Base-by-base conservation (phyloP, 2,888 invertebrate genomes). In the Clepsis dumicolana region DNA sequence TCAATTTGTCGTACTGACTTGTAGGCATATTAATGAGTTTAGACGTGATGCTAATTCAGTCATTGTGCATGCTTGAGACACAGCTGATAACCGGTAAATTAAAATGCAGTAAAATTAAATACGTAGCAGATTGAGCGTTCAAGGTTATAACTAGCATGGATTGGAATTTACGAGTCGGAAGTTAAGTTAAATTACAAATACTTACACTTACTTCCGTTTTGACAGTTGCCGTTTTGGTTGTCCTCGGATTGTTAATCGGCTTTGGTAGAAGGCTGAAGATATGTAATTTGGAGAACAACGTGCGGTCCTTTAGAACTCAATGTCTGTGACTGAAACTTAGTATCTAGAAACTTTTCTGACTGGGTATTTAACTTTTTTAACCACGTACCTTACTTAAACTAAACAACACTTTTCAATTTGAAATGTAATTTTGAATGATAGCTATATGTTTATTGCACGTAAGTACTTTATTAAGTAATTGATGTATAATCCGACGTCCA, bases 51-150 rank as follows among this genome's bases (percentile, higher is more conserved):
- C 29, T 29, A 29, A 35, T 56, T 35, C 21, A 24, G 56, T 56
- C 48, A 35, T 24, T 56, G 18, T 38, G 56, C 21, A 56, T n/a
- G n/a, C n/a, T 14, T 14, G 56, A 41, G 16, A 59, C 38, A 27
- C 25, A 16, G 52, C 41, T 24, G 38, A 38, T 59, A 41, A 59
- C 59, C 59, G 16, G 41, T 59, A 41, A 41, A 59, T 59, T 59
- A 59, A 35, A 35, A 41, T 25, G 25, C 4, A n/a, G 35, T 59
- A 12, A 59, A 59, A 59, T 25, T 16, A 14, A 27, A 18, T 35
- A 35, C 21, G 7, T 32, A 56, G 7, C 41, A 41, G 24, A 25
- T 16, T 59, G 59, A 38, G 41, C 25, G 41, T 14, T 59, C 59
- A 41, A 59, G 41, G 59, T 59, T 57, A 18, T n/a, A n/a, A n/a